Evolutionary conservation across 1,140 invertebrate genomes (phyloP).

Genomic region (Caenorhabditis inopinata): DNA sequence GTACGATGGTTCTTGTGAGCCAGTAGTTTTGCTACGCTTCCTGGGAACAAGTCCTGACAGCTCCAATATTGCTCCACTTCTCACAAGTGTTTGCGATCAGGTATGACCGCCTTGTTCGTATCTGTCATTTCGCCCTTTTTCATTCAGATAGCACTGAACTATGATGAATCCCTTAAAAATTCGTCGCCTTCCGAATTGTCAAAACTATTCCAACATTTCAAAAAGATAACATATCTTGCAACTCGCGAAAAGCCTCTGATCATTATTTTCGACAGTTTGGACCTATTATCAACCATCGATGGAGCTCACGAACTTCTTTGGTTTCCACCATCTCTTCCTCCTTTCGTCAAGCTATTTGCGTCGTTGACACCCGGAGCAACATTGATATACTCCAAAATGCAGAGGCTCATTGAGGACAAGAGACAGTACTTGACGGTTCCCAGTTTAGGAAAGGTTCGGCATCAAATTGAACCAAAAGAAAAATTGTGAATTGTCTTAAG

Average conservation of each 20-base stretch:
- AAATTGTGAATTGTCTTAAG: slow-evolving; percentile 67
- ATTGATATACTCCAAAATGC: slow-evolving; percentile 53
- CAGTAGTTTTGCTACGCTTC: slow-evolving; percentile 86
- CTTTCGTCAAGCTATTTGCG: slow-evolving; percentile 76
- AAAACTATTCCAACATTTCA: slow-evolving; percentile 90
- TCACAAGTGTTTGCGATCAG: slow-evolving; percentile 92
- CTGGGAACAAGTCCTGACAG: slow-evolving; percentile 94
- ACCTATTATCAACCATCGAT: slow-evolving; percentile 89
- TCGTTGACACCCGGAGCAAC: slow-evolving; percentile 45
- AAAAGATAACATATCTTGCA: slow-evolving; percentile 83
- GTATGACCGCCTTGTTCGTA: too few relatives aligned
- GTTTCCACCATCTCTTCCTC: slow-evolving; percentile 85
- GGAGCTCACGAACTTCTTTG: slow-evolving; percentile 93
- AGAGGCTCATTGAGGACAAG: slow-evolving; percentile 67
- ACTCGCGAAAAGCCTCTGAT: slow-evolving; percentile 79
- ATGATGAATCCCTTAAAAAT: slow-evolving; percentile 84
- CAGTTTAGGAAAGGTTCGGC: slow-evolving; percentile 73
- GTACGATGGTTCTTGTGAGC: slow-evolving; percentile 70
- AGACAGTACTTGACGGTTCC: slow-evolving; percentile 85
- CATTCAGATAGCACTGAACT: slow-evolving; percentile 88
- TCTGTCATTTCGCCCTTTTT: too few relatives aligned
- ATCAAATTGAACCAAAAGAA: slow-evolving; percentile 13
- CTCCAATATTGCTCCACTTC: slow-evolving; percentile 85
- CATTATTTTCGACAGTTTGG: slow-evolving; percentile 86
- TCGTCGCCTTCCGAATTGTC: slow-evolving; percentile 88